phyloP scores from a whole-genome alignment of 2,113 vertebrate species.

The Himantopus leucocephalus region DNA sequence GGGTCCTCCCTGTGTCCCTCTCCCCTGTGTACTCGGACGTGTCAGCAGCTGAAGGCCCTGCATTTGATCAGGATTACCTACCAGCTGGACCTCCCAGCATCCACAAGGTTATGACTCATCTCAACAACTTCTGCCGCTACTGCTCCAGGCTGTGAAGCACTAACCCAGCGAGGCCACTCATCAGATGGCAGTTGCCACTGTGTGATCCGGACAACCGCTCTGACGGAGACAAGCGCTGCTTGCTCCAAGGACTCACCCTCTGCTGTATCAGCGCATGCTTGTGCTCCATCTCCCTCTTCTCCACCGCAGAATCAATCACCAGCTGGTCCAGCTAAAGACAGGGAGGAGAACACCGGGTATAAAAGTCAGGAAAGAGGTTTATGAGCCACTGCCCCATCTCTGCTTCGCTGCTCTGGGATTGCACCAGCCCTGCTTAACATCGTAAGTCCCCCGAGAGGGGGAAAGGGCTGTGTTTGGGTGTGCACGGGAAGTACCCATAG shows the following conservation, averaged over 20 bases:
- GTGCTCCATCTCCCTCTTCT: slow-evolving; percentile 97
- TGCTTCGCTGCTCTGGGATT: background rate
- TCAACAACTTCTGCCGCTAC: background rate
- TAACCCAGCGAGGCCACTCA: background rate
- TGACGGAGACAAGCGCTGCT: background rate
- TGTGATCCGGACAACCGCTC: background rate
- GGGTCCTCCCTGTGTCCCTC: background rate
- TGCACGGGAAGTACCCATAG: background rate
- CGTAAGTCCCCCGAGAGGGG: rapidly evolving
- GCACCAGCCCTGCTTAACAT: background rate
- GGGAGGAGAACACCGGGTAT: background rate
- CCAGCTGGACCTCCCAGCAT: background rate
- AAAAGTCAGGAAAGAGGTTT: background rate
- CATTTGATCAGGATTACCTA: no score
- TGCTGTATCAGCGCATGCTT: slow-evolving; percentile 95
- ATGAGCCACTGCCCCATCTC: background rate
- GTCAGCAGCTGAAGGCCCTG: background rate
- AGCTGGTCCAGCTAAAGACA: slow-evolving; percentile 89
- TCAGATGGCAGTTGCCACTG: background rate
- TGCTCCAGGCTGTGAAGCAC: background rate
- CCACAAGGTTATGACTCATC: background rate
- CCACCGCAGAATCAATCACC: slow-evolving; percentile 95
- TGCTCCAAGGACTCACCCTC: slow-evolving; percentile 77
- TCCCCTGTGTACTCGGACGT: background rate
- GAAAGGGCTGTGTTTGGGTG: background rate